Base-by-base conservation (phyloP, 1,140 invertebrate genomes). In the Cotesia vestalis region DNA sequence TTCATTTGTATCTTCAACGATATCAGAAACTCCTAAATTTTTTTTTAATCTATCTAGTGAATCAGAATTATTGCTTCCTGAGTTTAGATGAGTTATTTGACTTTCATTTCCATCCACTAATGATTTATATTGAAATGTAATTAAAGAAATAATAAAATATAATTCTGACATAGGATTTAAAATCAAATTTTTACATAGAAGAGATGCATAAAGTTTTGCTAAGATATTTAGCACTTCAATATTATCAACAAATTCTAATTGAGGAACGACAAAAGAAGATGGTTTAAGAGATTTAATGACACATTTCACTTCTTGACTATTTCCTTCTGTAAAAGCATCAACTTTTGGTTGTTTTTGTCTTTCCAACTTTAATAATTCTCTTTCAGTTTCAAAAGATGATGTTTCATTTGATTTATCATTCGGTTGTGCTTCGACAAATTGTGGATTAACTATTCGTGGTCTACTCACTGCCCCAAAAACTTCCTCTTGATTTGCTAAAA, bases 81-180 rank as follows among this genome's bases (percentile, higher is more conserved):
- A 20, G 36, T 73, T 52, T 36, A 51, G 9, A 61, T n/a, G 34
- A 69, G 53, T 69, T 38, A 52, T 69, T n/a, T 34, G 66, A 4
- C 62, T 61, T 12, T 57, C 51, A 17, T 59, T 72, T 64, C 77
- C 60, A 12, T 4, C 17, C 4, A 5, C 11, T 2, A 40, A 53
- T 57, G n/a, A 17, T 64, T 72, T 71, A 69, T 80, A 83, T 63
- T 81, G 79, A 52, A 75, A 74, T 62, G 87, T 88, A 40, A 91
- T 76, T 17, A 91, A 79, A 27, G 88, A 85, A 57, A 90, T 83
- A 4, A 91, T 76, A 80, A 90, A 91, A 81, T 90, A 89, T 36
- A 91, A 79, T 82, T 91, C 90, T 68, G 88, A 86, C 74, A 88
- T 87, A 12, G 89, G 78, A 83, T 90, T 91, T 12, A 88, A 78